phyloP scores from a whole-genome alignment of 2,113 vertebrate species.

The Triplophysa tibetana region DNA sequence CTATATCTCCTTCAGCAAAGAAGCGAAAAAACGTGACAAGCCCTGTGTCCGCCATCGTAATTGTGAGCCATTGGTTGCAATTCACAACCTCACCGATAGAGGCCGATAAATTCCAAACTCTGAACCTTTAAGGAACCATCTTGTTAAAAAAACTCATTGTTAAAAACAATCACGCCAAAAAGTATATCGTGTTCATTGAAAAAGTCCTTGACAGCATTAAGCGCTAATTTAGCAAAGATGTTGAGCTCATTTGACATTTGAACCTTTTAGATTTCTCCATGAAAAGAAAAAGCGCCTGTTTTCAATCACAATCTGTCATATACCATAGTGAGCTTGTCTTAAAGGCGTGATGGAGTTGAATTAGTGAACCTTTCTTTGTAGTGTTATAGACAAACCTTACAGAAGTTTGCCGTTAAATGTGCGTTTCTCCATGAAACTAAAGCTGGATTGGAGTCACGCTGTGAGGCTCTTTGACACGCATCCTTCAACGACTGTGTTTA shows the following conservation, averaged over 20 bases:
- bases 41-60: too few species aligned
- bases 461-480: conserved; percentile 28
- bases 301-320: background rate
- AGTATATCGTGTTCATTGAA: too few species aligned
- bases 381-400: conserved; percentile 2
- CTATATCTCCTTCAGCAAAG: too few species aligned
- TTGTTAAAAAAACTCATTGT: too few species aligned
- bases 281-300: background rate
- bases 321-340: conserved; percentile 19
- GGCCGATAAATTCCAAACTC: too few species aligned
- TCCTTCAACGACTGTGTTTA: conserved; percentile 20
- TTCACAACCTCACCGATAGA: too few species aligned
- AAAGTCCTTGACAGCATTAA: background rate
- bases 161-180: background rate
- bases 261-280: background rate
- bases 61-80: too few species aligned
- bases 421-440: conserved; percentile 5
- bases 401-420: background rate
- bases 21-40: too few species aligned
- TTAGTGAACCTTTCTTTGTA: background rate
- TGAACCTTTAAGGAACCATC: too few species aligned
- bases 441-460: conserved; percentile 16
- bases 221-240: conserved; percentile 2
- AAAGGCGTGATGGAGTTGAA: background rate
- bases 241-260: background rate